These are phyloP conservation scores for Hypotaenidia okinawae DNA, from an alignment of 2,797 vertebrate species.

Conservation along the genomic window DNA sequence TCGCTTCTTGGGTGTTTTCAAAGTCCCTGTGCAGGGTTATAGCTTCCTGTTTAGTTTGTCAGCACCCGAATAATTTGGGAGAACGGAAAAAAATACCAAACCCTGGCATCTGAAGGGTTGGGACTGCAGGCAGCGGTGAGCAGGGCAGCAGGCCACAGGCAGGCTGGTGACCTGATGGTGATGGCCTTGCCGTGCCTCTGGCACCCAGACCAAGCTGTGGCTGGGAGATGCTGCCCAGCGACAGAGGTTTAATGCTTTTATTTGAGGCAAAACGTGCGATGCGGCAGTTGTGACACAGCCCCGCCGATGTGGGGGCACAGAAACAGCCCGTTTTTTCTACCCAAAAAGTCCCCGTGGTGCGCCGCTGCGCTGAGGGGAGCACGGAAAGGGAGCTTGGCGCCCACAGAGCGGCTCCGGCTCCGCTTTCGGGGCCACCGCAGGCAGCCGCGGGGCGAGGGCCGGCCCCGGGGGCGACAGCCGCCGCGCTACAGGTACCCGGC, in stretches of 20 bases:
- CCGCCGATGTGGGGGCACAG: accelerated
- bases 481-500: accelerated
- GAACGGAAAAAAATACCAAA: too few relatives aligned
- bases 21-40: background rate
- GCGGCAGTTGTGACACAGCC: background rate
- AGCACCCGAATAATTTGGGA: background rate
- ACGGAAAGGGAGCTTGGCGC: accelerated
- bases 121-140: background rate
- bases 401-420: too few relatives aligned
- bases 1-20: background rate
- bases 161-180: accelerated
- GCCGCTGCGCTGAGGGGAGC: accelerated
- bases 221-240: background rate
- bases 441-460: too few relatives aligned
- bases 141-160: accelerated
- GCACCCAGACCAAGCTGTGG: background rate
- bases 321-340: background rate
- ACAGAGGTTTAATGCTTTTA: too few relatives aligned
- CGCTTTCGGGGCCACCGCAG: background rate
- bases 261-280: accelerated
- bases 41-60: background rate
- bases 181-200: too few relatives aligned
- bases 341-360: accelerated
- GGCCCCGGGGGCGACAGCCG: background rate
- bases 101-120: background rate